Evolutionary conservation across 1,140 invertebrate genomes (phyloP).

Genomic region (Lordiphosa stackelbergi): DNA sequence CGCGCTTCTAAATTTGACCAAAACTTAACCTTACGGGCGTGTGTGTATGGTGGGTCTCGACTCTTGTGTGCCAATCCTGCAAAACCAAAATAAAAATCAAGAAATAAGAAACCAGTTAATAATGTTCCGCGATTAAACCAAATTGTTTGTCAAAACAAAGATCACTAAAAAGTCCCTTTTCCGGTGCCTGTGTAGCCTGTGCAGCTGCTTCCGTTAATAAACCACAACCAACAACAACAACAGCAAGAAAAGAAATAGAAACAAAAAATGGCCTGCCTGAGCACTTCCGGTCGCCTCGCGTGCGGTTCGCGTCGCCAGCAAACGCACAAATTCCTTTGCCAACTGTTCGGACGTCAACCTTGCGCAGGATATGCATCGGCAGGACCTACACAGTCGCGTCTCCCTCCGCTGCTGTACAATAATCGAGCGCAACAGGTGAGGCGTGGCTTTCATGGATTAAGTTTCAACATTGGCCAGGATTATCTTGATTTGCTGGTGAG

Average conservation of each 20-base stretch:
- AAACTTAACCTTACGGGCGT: conserved; percentile 13
- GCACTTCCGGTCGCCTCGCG: conserved; percentile 71
- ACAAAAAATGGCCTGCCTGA: conserved; percentile 69
- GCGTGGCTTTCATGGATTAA: conserved; percentile 62
- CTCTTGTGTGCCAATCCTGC: conserved; percentile 23
- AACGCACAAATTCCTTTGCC: conserved; percentile 57
- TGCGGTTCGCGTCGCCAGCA: conserved; percentile 66
- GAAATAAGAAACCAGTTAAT: conserved; percentile 23
- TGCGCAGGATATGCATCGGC: conserved; percentile 18
- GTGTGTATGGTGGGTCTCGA: conserved; percentile 8
- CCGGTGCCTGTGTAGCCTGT: not conserved
- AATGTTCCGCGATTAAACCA: conserved; percentile 22
- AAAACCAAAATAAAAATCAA: conserved; percentile 5
- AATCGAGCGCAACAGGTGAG: conserved; percentile 23
- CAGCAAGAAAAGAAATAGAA: conserved; percentile 17
- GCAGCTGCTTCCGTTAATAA: conserved; percentile 4
- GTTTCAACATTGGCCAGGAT: conserved; percentile 52
- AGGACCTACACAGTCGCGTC: not conserved
- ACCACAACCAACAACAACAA: conserved; percentile 2
- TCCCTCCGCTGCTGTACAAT: not conserved
- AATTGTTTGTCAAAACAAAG: not conserved
- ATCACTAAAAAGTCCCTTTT: conserved; percentile 5
- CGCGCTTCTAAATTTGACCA: conserved; percentile 38
- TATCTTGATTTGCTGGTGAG: conserved; percentile 60
- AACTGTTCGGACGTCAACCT: conserved; percentile 43